phyloP scores from a whole-genome alignment of 2,888 invertebrate genomes.

The Laothoe populi region DNA sequence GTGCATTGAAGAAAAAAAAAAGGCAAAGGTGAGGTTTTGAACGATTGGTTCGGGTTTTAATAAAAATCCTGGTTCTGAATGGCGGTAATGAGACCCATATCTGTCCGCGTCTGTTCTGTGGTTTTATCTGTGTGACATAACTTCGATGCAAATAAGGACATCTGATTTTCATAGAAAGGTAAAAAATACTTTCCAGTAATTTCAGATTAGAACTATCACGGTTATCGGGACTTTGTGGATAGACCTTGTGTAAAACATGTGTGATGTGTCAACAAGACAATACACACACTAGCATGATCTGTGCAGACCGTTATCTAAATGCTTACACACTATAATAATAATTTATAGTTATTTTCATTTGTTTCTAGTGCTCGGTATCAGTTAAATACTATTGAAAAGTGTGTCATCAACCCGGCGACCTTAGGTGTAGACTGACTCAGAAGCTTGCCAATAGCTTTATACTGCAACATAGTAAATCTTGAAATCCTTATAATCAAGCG shows the following conservation, averaged over 20 bases:
- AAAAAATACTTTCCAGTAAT: neutral
- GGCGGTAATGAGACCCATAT: too few relatives aligned
- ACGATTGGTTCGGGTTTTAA: too few relatives aligned
- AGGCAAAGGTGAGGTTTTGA: too few relatives aligned
- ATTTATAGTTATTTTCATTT: conserved; percentile 8
- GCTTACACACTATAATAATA: neutral
- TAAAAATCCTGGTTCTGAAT: too few relatives aligned
- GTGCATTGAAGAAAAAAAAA: too few relatives aligned
- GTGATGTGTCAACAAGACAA: neutral
- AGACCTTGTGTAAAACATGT: too few relatives aligned
- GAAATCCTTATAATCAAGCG: neutral
- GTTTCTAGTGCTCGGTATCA: conserved; percentile 16
- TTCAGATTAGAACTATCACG: neutral
- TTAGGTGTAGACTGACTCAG: neutral
- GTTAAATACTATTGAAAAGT: conserved; percentile 13
- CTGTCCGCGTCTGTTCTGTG: too few relatives aligned
- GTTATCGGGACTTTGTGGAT: neutral
- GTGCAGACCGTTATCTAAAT: neutral
- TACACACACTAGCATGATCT: conserved; percentile 4
- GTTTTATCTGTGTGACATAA: too few relatives aligned
- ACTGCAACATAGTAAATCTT: neutral
- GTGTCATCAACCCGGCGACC: conserved; percentile 21
- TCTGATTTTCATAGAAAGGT: too few relatives aligned
- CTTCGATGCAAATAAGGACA: too few relatives aligned
- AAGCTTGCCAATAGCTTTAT: neutral